Conservation (phyloP, 1,140 invertebrate genomes). For the Drosophila ogumai region DNA sequence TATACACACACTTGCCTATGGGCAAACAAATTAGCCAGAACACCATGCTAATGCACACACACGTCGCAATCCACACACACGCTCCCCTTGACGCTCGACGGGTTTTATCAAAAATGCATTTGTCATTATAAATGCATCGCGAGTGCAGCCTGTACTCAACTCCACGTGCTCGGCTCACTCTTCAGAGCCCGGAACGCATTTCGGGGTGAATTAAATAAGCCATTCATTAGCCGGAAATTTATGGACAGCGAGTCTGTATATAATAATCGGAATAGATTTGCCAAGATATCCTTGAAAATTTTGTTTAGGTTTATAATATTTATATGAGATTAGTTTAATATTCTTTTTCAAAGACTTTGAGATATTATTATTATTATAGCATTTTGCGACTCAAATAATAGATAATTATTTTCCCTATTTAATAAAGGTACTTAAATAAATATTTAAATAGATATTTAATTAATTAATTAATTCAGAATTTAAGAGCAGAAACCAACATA, state of each 20-base stretch:
- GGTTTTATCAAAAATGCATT: slow-evolving; percentile 74
- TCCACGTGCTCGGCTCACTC: slow-evolving; percentile 29
- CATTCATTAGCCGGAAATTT: slow-evolving; percentile 23
- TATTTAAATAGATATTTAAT: background rate
- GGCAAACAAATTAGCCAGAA: slow-evolving; percentile 66
- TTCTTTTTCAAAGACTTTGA: background rate
- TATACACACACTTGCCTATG: slow-evolving; percentile 15
- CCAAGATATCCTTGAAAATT: background rate
- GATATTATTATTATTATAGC: background rate
- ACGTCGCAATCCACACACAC: slow-evolving; percentile 4
- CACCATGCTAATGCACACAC: slow-evolving; percentile 16
- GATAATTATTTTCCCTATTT: background rate
- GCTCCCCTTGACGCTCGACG: slow-evolving; percentile 37
- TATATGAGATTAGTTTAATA: background rate
- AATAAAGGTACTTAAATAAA: background rate
- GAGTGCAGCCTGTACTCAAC: slow-evolving; percentile 46
- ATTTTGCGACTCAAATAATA: background rate
- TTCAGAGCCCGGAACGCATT: slow-evolving; percentile 11
- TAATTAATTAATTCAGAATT: too few relatives aligned
- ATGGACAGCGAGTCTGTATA: background rate
- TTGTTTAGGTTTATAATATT: background rate
- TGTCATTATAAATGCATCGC: slow-evolving; percentile 60
- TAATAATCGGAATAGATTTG: slow-evolving; percentile 7
- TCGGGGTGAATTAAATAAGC: slow-evolving; percentile 33
- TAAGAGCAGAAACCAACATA: too few relatives aligned